These are phyloP conservation scores for Ovis aries DNA, from an alignment of 2,113 vertebrate genomes.

Conservation along the genomic window ARS-UI_Ramb_v3.0 NC_056071.1:37629001-37629500, in stretches of 20 bases:
- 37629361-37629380: background rate
- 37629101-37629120: background rate
- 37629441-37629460: background rate
- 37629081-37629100: background rate
- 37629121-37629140: background rate
- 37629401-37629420: background rate
- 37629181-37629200: background rate
- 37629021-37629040: background rate
- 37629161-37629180: background rate
- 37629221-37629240: background rate
- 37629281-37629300: background rate
- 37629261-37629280: background rate
- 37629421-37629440: background rate
- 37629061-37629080: background rate
- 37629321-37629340: background rate
- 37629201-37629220: background rate
- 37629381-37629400: background rate
- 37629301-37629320: background rate
- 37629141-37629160: background rate
- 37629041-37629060: background rate
- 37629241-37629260: background rate
- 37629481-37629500: background rate
- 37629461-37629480: background rate
- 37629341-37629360: background rate
- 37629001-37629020: fast-evolving